phyloP scores from a whole-genome alignment of 2,888 invertebrate genomes.

The Epinotia demarniana region DNA sequence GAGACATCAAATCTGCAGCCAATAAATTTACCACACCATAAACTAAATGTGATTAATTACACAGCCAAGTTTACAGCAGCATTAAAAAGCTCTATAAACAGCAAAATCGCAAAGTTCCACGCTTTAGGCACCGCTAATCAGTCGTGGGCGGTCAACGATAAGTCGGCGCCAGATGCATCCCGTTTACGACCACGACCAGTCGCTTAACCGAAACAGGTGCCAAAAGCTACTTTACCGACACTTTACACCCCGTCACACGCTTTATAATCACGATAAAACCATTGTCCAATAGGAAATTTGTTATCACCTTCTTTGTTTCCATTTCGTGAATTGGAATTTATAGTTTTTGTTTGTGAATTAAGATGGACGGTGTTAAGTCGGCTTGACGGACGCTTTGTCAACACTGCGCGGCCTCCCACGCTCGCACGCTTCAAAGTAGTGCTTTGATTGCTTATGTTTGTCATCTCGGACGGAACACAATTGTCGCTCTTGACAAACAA shows the following conservation, averaged over 20 bases:
- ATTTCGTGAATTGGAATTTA: constrained; percentile 55
- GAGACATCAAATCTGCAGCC: background rate
- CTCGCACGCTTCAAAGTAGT: constrained; percentile 40
- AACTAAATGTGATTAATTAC: constrained; percentile 21
- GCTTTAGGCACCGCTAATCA: constrained; percentile 29
- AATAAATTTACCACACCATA: constrained; percentile 4
- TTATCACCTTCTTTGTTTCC: constrained; percentile 75
- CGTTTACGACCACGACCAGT: constrained; percentile 59
- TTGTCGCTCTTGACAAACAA: constrained; percentile 37
- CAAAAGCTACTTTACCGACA: constrained; percentile 79
- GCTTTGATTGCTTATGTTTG: constrained; percentile 40
- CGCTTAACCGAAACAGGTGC: constrained; percentile 65
- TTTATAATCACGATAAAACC: constrained; percentile 75
- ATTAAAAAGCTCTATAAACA: constrained; percentile 15
- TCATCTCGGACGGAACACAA: constrained; percentile 35
- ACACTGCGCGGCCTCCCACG: constrained; percentile 31
- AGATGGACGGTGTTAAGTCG: constrained; percentile 39
- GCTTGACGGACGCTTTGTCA: constrained; percentile 38
- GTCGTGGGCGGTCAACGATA: constrained; percentile 52
- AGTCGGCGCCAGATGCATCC: constrained; percentile 73
- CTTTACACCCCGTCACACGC: constrained; percentile 73
- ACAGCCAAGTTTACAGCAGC: constrained; percentile 10
- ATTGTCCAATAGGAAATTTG: constrained; percentile 56
- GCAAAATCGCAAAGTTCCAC: constrained; percentile 12
- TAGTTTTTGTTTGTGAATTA: constrained; percentile 50